Conservation (phyloP, 2,113 vertebrate species). For the Picathartes gymnocephalus region DNA sequence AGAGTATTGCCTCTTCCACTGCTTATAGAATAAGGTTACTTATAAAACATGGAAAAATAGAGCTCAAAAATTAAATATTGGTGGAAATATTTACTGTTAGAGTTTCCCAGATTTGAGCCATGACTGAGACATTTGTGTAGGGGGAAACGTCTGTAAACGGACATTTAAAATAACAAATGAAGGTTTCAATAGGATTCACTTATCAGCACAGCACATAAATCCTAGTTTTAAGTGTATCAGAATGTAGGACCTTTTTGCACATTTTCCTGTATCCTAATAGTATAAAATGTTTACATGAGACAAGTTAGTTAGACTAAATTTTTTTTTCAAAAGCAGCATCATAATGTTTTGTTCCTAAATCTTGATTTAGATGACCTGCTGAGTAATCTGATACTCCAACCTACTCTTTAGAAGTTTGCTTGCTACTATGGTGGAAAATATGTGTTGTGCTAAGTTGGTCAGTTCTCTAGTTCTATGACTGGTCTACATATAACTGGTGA, state of each 20-base stretch:
- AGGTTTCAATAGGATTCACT: neutral
- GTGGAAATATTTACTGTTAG: neutral
- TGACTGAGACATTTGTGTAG: neutral
- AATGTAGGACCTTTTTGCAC: neutral
- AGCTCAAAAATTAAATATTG: neutral
- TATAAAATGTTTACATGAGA: neutral
- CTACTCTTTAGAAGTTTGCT: neutral
- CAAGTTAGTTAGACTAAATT: neutral
- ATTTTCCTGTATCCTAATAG: neutral
- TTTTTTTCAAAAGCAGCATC: neutral
- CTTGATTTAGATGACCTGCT: neutral
- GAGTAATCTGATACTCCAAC: neutral
- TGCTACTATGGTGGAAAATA: neutral
- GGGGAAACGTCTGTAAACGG: neutral
- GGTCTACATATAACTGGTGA: neutral
- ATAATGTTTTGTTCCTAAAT: neutral
- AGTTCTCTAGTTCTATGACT: neutral
- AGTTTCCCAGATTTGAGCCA: neutral
- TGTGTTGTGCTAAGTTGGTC: neutral
- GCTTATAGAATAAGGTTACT: neutral
- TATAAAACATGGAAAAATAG: neutral
- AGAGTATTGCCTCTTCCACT: neutral
- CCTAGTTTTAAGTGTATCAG: neutral
- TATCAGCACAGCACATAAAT: neutral
- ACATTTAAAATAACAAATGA: neutral